A percentile compares a stretch with the other conserved stretches of the same genome.
phyloP scores from a whole-genome alignment of 2,888 invertebrate genomes.

The Pachydiplax longipennis region DNA sequence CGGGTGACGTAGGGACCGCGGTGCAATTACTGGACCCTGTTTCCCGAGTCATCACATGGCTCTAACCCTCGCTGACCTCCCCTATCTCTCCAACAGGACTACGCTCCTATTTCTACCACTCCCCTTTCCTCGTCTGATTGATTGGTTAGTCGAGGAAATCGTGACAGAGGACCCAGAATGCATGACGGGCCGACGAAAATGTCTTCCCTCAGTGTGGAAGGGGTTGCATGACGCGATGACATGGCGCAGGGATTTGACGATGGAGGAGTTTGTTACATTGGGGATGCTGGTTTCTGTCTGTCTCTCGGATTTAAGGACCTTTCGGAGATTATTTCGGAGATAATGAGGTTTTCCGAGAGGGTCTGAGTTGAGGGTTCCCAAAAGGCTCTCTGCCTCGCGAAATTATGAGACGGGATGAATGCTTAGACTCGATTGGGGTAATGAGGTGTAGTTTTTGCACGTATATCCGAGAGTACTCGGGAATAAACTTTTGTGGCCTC shows the following conservation, averaged over 20 bases:
- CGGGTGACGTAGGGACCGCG: background rate
- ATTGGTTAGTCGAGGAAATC: background rate
- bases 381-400: background rate
- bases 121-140: background rate
- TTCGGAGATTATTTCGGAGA: background rate
- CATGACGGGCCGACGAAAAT: background rate
- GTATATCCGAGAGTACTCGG: background rate
- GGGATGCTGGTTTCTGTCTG: background rate
- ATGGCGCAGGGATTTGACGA: background rate
- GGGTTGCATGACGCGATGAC: background rate
- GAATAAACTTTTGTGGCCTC: background rate
- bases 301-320: background rate
- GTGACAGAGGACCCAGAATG: background rate
- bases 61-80: background rate
- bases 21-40: slow-evolving; percentile 25
- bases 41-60: background rate
- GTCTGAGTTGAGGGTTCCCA: background rate
- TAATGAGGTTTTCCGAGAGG: background rate
- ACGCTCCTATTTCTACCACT: background rate
- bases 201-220: background rate
- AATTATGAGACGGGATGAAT: background rate
- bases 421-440: background rate
- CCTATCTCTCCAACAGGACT: background rate
- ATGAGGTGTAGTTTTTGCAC: background rate
- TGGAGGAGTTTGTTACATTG: background rate